Evolutionary conservation across 2,797 vertebrate species (phyloP).

Genomic region (Perodicticus potto): DNA sequence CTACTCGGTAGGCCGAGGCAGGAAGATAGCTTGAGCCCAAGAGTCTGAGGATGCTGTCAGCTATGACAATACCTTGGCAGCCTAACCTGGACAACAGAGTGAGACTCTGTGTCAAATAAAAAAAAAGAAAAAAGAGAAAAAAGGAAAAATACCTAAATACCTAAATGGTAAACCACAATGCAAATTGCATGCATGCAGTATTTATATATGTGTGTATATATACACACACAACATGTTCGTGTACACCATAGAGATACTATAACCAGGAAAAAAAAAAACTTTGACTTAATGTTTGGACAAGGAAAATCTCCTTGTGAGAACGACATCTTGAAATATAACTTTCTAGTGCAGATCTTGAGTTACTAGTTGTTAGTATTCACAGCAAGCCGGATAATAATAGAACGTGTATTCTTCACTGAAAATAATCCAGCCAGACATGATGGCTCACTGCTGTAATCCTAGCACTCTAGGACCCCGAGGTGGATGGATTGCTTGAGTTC

Average conservation of each 20-base stretch:
- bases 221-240: neutral
- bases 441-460: too few relatives aligned
- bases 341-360: neutral
- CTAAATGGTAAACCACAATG: neutral
- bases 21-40: too few relatives aligned
- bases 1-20: too few relatives aligned
- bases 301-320: neutral
- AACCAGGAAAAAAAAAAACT: neutral
- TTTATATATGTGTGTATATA: too few relatives aligned
- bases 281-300: conserved; percentile 1
- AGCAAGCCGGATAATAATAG: neutral
- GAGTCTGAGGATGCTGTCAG: too few relatives aligned
- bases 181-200: neutral
- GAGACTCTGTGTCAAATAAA: too few relatives aligned
- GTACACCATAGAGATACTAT: neutral
- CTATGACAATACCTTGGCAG: too few relatives aligned
- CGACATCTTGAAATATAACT: neutral
- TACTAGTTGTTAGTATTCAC: neutral
- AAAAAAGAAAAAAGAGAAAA: too few relatives aligned
- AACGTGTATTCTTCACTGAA: neutral
- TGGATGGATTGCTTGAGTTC: too few relatives aligned
- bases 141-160: neutral
- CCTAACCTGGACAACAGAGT: too few relatives aligned
- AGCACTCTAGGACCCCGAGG: too few relatives aligned
- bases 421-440: too few relatives aligned